Base-by-base conservation (phyloP, 2,888 invertebrate genomes). In the Eledone cirrhosa region DNA sequence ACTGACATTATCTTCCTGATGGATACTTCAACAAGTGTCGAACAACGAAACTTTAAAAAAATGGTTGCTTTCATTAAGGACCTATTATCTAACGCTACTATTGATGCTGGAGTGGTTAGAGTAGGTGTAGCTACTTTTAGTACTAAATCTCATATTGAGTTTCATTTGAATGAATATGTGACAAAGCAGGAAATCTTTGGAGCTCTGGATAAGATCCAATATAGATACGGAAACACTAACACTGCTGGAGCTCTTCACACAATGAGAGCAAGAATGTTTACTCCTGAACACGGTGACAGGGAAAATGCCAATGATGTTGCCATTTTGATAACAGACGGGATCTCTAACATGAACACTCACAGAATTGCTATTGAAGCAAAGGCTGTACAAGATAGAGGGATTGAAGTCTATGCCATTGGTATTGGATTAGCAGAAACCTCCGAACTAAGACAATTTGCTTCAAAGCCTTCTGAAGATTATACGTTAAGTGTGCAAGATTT, bases 11-110 rank as follows among this genome's bases (percentile, higher is more conserved):
- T 87, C n/a, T 81, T 88, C 74, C 80, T 87, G 29, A 81, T 88
- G 77, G 88, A 88, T 79, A 83, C 87, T 1, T 88, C 88, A 11
- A 88, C 88, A 29, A 87, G 87, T 77, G 86, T 87, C 27, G 85
- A 84, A 24, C 83, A 84, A 76, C 67, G 48, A 1, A 85, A 84
- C 80, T 86, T 83, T 81, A 80, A 83, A 77, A 84, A 85, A 78
- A 86, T 88, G 83, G 83, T 88, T 24, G 80, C 85, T 27, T 89
- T 89, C 80, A 83, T 87, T 69, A 86, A 85, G 78, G 87, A 88
- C 41, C 81, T 89, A 53, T 82, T 89, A 24, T 77, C 81, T 31
- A 82, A 83, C 33, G 86, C 87, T 29, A 85, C 85, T 41, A 84
- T 88, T 77, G 85, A 87, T 76, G 83, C 81, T 65, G 88, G 86